Conservation (phyloP, 2,888 invertebrate species). For the Drosophila barbarae region DNA sequence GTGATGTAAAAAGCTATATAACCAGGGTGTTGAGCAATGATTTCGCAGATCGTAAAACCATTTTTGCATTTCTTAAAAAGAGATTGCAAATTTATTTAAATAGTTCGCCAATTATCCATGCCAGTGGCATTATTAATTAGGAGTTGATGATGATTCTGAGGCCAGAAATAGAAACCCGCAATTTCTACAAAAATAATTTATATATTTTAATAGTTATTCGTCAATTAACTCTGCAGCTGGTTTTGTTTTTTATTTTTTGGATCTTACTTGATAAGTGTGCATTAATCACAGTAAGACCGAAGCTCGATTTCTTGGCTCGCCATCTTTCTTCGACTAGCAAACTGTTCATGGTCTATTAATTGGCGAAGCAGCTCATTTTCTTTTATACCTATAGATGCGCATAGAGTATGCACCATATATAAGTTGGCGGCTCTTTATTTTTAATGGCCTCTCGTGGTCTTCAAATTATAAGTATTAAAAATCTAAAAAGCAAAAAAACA, state of each 20-base stretch:
- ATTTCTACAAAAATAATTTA: neutral
- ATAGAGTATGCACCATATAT: neutral
- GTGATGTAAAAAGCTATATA: neutral
- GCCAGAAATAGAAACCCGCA: neutral
- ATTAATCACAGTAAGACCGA: slow-evolving; percentile 22
- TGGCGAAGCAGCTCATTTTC: slow-evolving; percentile 53
- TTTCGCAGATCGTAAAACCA: neutral
- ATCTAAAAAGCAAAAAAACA: neutral
- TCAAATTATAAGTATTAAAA: slow-evolving; percentile 22
- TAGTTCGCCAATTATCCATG: neutral
- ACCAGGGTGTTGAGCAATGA: neutral
- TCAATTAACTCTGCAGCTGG: slow-evolving; percentile 2
- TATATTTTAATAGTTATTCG: slow-evolving; percentile 1
- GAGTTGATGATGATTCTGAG: neutral
- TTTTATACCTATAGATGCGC: slow-evolving; percentile 42
- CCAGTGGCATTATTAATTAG: slow-evolving; percentile 1
- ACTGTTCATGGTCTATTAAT: slow-evolving; percentile 70
- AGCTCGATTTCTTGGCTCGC: slow-evolving; percentile 39
- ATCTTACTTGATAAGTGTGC: slow-evolving; percentile 40
- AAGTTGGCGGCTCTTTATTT: slow-evolving; percentile 23
- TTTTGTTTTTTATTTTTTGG: neutral
- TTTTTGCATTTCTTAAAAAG: neutral
- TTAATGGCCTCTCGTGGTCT: slow-evolving; percentile 26
- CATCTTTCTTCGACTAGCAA: slow-evolving; percentile 58
- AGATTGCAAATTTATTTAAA: slow-evolving; percentile 2